Base-by-base conservation (phyloP, 2,888 invertebrate genomes). In the Hyalella azteca region DNA sequence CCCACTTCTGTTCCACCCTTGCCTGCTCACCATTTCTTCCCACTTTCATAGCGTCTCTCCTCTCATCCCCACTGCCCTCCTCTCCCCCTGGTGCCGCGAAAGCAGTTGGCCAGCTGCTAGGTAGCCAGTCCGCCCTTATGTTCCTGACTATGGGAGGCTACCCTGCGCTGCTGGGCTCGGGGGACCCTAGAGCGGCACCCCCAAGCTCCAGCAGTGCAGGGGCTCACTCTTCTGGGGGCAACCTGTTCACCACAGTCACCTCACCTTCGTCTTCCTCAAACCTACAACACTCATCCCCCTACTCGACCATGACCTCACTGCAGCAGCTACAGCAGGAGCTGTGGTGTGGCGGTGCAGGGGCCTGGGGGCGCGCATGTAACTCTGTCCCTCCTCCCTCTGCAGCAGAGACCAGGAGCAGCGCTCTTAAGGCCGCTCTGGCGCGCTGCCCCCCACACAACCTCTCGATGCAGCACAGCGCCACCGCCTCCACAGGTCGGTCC, bases 131-230 rank as follows among this genome's bases (percentile, higher is more conserved):
- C 41, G 83, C 83, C 54, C 78, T 83, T 77, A 83, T 83, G 81
- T 83, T 83, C 79, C 80, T 81, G 48, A 81, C 81, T 19, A 83
- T 83, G 83, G 83, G 83, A 73, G 83, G 81, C 77, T 79, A 73
- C 39, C 73, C 73, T 39, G 73, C 40, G 4, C 75, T 75, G 11
- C 40, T 39, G 41, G 41, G 41, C 13, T 41, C 41, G 15, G 73
- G 73, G 40, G 66, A 66, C 39, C 66, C n/a, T 5, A 66, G 66
- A 66, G 19, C 66, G 32, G 66, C 39, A 9, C 19, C 66, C 19
- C 29, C 66, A 4, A 36, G 36, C 13, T 36, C 22, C 39, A 66
- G 36, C 66, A 66, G 66, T 39, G n/a, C 9, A 9, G 36, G 32
- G 39, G 13, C 66, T 22, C 66, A 32, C n/a, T 36, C 66, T 66